These are phyloP conservation scores for Octodonta nipae DNA, from an alignment of 2,888 invertebrate species.

Conservation along the genomic window DNA sequence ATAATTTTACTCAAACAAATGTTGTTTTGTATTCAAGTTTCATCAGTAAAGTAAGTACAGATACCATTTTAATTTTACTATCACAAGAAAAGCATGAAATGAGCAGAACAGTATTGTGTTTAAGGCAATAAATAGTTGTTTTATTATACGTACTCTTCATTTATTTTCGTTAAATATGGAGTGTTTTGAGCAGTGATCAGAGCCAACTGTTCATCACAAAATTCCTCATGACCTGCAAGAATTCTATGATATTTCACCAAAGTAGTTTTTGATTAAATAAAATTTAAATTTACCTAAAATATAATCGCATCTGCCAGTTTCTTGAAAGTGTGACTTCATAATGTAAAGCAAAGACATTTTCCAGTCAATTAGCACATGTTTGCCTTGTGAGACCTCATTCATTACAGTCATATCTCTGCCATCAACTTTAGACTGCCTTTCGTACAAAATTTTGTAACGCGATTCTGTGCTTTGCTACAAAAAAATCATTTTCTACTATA, in stretches of 20 bases:
- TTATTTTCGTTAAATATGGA: constrained; percentile 63
- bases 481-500: too few relatives aligned
- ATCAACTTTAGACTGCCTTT: too few relatives aligned
- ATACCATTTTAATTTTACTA: too few relatives aligned
- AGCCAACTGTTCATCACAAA: constrained; percentile 66
- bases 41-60: too few relatives aligned
- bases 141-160: constrained; percentile 62
- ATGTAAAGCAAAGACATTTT: constrained; percentile 59
- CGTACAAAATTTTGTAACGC: constrained; percentile 45
- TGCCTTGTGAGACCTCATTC: constrained; percentile 46
- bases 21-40: too few relatives aligned
- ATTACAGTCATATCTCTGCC: constrained; percentile 32
- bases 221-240: constrained; percentile 50
- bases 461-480: too few relatives aligned
- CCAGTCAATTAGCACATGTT: constrained; percentile 72
- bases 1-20: too few relatives aligned
- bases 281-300: constrained; percentile 45
- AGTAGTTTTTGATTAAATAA: constrained; percentile 2
- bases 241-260: background rate
- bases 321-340: constrained; percentile 53
- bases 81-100: too few relatives aligned
- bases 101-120: background rate
- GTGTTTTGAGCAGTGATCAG: constrained; percentile 61
- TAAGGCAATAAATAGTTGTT: background rate
- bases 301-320: constrained; percentile 60